Evolutionary conservation across 2,888 invertebrate genomes (phyloP).

Genomic region (Cremastinae sp.): DNA sequence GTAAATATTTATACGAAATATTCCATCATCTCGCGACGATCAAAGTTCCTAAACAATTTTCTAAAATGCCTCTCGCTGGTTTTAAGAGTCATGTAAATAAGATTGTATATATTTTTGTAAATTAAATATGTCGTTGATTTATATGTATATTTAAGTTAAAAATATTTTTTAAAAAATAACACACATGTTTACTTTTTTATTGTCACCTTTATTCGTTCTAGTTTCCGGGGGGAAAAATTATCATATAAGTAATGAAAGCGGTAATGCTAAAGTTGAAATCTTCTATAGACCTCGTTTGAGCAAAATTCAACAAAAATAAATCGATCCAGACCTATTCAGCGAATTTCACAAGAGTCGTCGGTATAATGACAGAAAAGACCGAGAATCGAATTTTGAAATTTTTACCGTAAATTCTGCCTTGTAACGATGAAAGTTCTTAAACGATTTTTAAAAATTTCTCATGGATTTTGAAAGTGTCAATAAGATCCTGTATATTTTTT

Average conservation of each 20-base stretch:
- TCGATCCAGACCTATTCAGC: too few relatives aligned
- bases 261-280: too few relatives aligned
- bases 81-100: slow-evolving; percentile 64
- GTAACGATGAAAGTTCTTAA: too few relatives aligned
- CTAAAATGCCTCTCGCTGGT: slow-evolving; percentile 51
- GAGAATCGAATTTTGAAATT: too few relatives aligned
- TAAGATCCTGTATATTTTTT: too few relatives aligned
- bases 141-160: slow-evolving; percentile 57
- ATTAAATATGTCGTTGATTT: slow-evolving; percentile 53
- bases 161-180: slow-evolving; percentile 35
- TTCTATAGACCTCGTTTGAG: too few relatives aligned
- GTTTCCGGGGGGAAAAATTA: neutral
- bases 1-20: neutral
- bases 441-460: too few relatives aligned
- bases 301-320: too few relatives aligned
- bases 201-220: neutral
- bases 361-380: too few relatives aligned
- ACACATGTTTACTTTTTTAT: slow-evolving; percentile 20
- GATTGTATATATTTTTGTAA: slow-evolving; percentile 67
- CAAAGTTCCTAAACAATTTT: slow-evolving; percentile 58
- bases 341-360: too few relatives aligned
- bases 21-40: slow-evolving; percentile 5
- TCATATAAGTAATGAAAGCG: neutral
- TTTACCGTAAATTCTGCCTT: too few relatives aligned
- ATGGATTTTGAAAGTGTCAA: too few relatives aligned